phyloP scores from a whole-genome alignment of 2,113 vertebrate species.

The Phaetusa simplex region DNA sequence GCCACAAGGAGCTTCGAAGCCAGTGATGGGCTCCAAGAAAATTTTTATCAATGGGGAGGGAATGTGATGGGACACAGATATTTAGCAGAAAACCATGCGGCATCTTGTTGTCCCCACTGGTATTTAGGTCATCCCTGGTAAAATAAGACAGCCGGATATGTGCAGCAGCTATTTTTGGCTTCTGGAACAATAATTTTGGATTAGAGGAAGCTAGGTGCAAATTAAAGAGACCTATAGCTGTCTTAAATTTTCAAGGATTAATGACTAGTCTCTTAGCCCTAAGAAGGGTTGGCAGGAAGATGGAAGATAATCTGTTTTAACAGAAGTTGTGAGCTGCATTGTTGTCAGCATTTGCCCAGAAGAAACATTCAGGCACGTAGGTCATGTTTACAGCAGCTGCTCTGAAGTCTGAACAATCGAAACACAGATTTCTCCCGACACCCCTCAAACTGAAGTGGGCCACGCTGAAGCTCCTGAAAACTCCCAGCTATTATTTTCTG shows the following conservation, averaged over 20 bases:
- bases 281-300: not conserved
- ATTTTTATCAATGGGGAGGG: not conserved
- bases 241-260: not conserved
- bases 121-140: not conserved
- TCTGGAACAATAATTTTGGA: slow-evolving; percentile 13
- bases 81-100: not conserved
- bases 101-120: not conserved
- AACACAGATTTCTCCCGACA: not conserved
- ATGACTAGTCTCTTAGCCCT: not conserved
- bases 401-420: slow-evolving; percentile 5
- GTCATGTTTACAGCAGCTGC: slow-evolving; percentile 32
- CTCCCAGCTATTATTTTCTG: not conserved
- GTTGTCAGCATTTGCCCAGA: not conserved
- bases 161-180: slow-evolving; percentile 14
- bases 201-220: slow-evolving; percentile 13
- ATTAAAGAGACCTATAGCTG: not conserved
- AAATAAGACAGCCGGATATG: slow-evolving; percentile 31
- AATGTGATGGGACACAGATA: not conserved
- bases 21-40: not conserved
- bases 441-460: not conserved
- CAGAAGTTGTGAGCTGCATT: not conserved
- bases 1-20: not conserved
- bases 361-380: not conserved
- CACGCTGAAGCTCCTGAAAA: not conserved
- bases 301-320: not conserved